Base-by-base conservation (phyloP, 1,140 invertebrate genomes). In the Ericerus pela region DNA sequence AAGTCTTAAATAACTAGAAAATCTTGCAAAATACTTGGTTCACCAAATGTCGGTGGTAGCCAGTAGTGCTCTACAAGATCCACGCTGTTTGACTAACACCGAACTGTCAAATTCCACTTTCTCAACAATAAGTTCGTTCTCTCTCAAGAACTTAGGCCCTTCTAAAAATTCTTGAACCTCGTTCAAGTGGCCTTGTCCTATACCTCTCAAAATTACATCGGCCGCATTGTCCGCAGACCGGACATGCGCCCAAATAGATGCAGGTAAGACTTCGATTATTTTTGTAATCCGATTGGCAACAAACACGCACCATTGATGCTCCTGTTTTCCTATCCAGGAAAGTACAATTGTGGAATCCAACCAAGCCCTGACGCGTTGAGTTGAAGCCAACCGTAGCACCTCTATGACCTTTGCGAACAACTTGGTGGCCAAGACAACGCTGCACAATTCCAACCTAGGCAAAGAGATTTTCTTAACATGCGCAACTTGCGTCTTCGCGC, bases 131-230 rank as follows among this genome's bases (percentile, higher is more conserved):
- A n/a, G n/a, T n/a, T n/a, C n/a, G n/a, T n/a, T n/a, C n/a, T n/a
- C n/a, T n/a, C n/a, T n/a, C n/a, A n/a, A n/a, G n/a, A n/a, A n/a
- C n/a, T n/a, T n/a, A n/a, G n/a, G n/a, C n/a, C n/a, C n/a, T n/a
- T n/a, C n/a, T n/a, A n/a, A n/a, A n/a, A n/a, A n/a, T n/a, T n/a
- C n/a, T n/a, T n/a, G n/a, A n/a, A n/a, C n/a, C n/a, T 37, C 55
- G 1, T 28, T 1, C 24, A 69, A 24, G 6, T 62, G 12, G 0
- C 51, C 22, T 41, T 57, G 47, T 51, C 56, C 28, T 16, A 59
- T n/a, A 18, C 71, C 72, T 53, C 71, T 58, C n/a, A 69, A 70
- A 14, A 64, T 55, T 2, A 64, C 51, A 63, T 76, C 72, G 5
- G 70, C 71, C 8, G 70, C 68, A 62, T 75, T 74, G 0, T 68